Evolutionary conservation across 1,140 invertebrate species (phyloP).

Genomic region (Pseudachorutes palmiensis): DNA sequence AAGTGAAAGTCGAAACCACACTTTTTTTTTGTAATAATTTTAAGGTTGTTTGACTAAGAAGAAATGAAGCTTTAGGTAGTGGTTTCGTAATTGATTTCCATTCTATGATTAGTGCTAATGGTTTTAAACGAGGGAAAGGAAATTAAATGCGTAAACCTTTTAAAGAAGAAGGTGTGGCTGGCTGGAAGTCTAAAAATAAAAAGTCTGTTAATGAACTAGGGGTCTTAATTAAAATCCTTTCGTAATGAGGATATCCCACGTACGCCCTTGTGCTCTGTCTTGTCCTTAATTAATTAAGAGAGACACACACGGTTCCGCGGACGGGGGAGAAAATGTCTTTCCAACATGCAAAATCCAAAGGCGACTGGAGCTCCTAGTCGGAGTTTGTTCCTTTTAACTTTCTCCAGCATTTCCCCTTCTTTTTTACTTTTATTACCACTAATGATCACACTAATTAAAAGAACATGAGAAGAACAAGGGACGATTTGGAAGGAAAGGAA

Average conservation of each 20-base stretch:
- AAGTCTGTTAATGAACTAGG: background rate
- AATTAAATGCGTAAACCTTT: background rate
- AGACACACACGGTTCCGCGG: background rate
- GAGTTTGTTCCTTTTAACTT: slow-evolving; percentile 1
- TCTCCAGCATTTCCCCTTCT: slow-evolving; percentile 1
- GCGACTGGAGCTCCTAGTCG: background rate
- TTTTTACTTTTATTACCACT: slow-evolving; percentile 14
- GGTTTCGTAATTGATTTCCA: background rate
- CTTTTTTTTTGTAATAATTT: background rate
- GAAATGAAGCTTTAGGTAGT: background rate
- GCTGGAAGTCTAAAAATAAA: background rate
- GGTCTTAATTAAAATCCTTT: slow-evolving; percentile 6
- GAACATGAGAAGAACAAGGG: slow-evolving; percentile 7
- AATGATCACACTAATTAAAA: slow-evolving; percentile 14
- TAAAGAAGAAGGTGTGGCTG: background rate
- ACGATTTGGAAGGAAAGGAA: no score
- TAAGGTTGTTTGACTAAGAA: background rate
- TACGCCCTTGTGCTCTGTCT: background rate
- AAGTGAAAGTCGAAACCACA: background rate
- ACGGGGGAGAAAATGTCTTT: background rate
- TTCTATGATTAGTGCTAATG: background rate
- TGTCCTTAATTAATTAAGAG: slow-evolving; percentile 11
- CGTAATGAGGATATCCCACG: background rate
- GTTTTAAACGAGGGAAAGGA: background rate
- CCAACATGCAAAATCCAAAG: slow-evolving; percentile 4